Evolutionary conservation across 1,140 invertebrate species (phyloP).

Genomic region (Sinonovacula constricta): DNA sequence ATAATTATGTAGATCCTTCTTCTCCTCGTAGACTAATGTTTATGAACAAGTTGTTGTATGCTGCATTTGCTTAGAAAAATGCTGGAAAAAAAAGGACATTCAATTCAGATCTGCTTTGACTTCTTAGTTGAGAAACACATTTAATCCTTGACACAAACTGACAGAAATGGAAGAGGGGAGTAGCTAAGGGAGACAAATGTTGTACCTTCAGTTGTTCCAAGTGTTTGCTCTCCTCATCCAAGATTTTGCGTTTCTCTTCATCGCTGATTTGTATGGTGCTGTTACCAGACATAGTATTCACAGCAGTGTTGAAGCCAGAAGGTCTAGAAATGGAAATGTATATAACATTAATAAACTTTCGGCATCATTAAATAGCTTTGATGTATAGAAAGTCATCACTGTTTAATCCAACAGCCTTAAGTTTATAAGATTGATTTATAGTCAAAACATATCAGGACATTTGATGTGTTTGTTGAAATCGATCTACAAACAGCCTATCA

Average conservation of each 20-base stretch:
- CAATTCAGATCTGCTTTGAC: too few species aligned
- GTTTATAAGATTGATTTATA: background rate
- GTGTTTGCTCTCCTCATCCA: slow-evolving; percentile 96
- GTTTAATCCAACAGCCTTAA: background rate
- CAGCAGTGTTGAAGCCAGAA: slow-evolving; percentile 85
- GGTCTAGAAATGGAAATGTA: slow-evolving; percentile 64
- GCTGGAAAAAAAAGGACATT: too few species aligned
- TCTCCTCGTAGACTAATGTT: too few species aligned
- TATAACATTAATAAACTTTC: background rate
- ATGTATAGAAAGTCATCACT: background rate
- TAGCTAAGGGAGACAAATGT: too few species aligned
- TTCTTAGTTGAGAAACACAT: too few species aligned
- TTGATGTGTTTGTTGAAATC: background rate
- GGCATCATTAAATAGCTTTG: background rate
- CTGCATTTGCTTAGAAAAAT: too few species aligned
- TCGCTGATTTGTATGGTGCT: slow-evolving; percentile 82
- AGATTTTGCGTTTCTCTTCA: slow-evolving; percentile 86
- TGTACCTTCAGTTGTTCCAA: slow-evolving; percentile 96
- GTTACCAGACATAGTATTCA: slow-evolving; percentile 88
- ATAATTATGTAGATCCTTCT: too few species aligned
- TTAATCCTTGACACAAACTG: too few species aligned
- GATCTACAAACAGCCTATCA: background rate
- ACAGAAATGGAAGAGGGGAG: background rate
- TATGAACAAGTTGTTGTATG: too few species aligned
- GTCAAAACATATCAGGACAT: background rate